phyloP scores from a whole-genome alignment of 2,888 invertebrate genomes.

The Eutolmus rufibarbis region DNA sequence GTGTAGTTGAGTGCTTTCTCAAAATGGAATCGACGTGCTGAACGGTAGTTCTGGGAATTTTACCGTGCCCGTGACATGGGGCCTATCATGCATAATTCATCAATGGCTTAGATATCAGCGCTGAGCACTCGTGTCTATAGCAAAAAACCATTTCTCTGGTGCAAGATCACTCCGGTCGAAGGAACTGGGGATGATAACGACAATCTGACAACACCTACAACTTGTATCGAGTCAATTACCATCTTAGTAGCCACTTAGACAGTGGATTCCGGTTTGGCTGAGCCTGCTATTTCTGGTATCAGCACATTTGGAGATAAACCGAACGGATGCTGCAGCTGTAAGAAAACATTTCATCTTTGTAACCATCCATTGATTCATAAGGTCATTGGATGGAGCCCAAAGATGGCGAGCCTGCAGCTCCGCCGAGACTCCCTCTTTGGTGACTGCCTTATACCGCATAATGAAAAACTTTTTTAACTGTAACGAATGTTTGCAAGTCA shows the following conservation, averaged over 20 bases:
- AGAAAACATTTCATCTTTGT: constrained; percentile 18
- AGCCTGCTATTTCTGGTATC: constrained; percentile 5
- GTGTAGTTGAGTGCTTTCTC: not conserved
- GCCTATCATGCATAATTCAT: constrained; percentile 15
- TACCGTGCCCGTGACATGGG: not conserved
- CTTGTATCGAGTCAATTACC: constrained; percentile 9
- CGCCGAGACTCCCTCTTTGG: constrained; percentile 5
- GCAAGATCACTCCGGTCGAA: not conserved
- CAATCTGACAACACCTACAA: constrained; percentile 36
- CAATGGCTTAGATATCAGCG: not conserved
- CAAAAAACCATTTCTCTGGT: not conserved
- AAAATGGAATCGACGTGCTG: not conserved
- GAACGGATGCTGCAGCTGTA: not conserved
- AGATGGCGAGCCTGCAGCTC: not conserved
- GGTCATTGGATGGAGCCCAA: constrained; percentile 13
- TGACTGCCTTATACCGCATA: not conserved
- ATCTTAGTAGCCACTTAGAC: constrained; percentile 3
- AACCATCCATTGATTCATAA: constrained; percentile 26
- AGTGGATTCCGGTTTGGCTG: constrained; percentile 16
- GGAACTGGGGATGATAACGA: not conserved
- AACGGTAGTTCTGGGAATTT: not conserved
- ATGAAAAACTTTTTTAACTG: constrained; percentile 10
- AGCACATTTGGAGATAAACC: constrained; percentile 18
- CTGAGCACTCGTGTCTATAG: not conserved
- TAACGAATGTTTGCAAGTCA: constrained; percentile 3